phyloP scores from a whole-genome alignment of 2,113 vertebrate species.

The Myotis yumanensis region DNA sequence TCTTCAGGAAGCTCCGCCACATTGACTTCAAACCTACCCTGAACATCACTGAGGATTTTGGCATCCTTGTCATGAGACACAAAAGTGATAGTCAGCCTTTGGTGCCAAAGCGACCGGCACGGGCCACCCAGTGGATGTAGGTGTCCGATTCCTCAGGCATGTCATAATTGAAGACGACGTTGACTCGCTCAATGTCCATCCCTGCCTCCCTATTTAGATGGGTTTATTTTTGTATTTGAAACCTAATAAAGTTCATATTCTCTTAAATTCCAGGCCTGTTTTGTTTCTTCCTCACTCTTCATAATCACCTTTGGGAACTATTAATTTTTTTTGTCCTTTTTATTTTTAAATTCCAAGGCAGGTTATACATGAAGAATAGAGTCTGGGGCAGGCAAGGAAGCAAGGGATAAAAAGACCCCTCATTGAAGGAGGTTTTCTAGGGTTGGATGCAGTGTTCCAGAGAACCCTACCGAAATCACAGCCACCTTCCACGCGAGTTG shows the following conservation, averaged over 20 bases:
- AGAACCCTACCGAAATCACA: background rate
- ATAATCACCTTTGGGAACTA: background rate
- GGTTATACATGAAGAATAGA: background rate
- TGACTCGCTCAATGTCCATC: too few relatives aligned
- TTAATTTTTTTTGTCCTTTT: background rate
- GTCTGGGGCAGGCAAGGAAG: background rate
- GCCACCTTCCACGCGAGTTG: rapidly evolving
- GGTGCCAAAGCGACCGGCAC: slow-evolving; percentile 82
- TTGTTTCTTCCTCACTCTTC: slow-evolving; percentile 11
- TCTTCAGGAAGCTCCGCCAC: slow-evolving; percentile 92
- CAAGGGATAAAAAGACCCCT: background rate
- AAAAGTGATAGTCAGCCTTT: slow-evolving; percentile 92
- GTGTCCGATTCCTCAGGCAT: too few relatives aligned
- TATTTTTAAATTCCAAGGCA: background rate
- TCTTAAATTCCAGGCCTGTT: background rate
- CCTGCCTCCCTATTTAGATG: background rate
- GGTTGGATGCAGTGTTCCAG: background rate
- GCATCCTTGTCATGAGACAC: slow-evolving; percentile 92
- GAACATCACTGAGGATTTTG: slow-evolving; percentile 92
- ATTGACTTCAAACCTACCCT: slow-evolving; percentile 93
- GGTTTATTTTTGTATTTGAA: slow-evolving; percentile 36
- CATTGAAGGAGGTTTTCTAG: background rate
- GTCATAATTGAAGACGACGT: too few relatives aligned
- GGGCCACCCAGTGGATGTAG: too few relatives aligned
- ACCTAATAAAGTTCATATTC: slow-evolving; percentile 59